Conservation (phyloP, 2,113 vertebrate species). For the Corvus cornix region DNA sequence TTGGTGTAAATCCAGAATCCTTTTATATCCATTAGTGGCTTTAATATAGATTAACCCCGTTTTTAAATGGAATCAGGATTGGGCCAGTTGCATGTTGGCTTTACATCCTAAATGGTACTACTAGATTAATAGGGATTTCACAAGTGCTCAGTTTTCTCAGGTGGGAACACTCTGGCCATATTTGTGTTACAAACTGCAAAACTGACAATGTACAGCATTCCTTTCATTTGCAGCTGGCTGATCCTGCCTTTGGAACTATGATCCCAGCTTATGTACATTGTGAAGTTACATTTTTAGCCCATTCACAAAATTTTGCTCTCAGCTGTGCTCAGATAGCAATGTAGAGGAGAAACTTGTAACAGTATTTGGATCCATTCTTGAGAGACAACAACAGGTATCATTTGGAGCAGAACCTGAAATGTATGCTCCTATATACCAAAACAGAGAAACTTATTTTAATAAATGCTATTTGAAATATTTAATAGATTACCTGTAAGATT, state of each 20-base stretch:
- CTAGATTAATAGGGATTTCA: background rate
- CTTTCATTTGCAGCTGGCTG: background rate
- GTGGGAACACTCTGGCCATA: background rate
- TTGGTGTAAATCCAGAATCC: background rate
- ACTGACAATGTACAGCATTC: background rate
- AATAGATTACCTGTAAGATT: background rate
- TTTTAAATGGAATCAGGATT: background rate
- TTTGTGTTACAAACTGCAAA: background rate
- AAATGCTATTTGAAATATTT: background rate
- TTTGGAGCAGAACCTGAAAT: background rate
- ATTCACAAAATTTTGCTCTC: background rate
- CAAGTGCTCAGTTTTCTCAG: background rate
- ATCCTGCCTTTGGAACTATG: background rate
- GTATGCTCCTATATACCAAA: background rate
- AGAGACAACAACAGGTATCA: background rate
- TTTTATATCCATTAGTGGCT: background rate
- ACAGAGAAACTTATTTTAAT: background rate
- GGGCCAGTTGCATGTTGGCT: background rate
- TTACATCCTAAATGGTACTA: background rate
- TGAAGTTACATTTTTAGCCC: background rate
- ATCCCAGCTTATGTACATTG: accelerated
- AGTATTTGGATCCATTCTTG: background rate
- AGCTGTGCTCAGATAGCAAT: background rate
- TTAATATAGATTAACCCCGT: background rate
- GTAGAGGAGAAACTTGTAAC: background rate